These are phyloP conservation scores for Globicephala melas DNA, from an alignment of 2,113 vertebrate genomes.

Conservation along the genomic window DNA sequence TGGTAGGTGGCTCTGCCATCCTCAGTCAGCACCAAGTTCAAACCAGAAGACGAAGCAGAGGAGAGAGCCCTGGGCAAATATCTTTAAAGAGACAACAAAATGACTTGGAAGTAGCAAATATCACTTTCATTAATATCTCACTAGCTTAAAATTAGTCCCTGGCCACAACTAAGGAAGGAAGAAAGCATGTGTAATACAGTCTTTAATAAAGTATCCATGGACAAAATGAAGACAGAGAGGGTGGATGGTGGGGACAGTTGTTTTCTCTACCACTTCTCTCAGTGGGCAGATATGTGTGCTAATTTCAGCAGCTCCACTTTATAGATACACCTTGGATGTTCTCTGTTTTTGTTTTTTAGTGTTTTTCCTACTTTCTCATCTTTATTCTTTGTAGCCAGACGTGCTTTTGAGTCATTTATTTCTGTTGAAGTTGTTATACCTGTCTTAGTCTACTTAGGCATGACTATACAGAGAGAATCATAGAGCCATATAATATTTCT, in stretches of 20 bases:
- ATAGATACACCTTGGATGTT: background rate
- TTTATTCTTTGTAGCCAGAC: background rate
- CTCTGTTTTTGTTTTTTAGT: background rate
- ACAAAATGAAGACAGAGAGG: background rate
- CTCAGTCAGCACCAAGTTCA: background rate
- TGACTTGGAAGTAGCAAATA: background rate
- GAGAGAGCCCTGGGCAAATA: background rate
- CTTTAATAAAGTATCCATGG: background rate
- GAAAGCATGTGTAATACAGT: background rate
- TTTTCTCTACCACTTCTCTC: background rate
- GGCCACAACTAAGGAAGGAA: background rate
- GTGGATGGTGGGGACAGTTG: background rate
- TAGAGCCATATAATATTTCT: background rate
- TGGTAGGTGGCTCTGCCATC: background rate
- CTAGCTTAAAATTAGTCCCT: background rate
- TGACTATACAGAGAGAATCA: background rate
- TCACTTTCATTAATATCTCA: background rate
- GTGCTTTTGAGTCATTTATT: background rate
- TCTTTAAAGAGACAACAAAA: background rate
- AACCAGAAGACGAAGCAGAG: background rate
- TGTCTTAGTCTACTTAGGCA: background rate
- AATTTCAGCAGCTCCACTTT: background rate
- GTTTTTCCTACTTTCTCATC: background rate
- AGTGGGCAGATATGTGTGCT: background rate
- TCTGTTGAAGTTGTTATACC: background rate